Evolutionary conservation across 2,888 invertebrate species (phyloP), one percentile per base, ranked within the genome.

Genomic region (Melieria crassipennis): DNA sequence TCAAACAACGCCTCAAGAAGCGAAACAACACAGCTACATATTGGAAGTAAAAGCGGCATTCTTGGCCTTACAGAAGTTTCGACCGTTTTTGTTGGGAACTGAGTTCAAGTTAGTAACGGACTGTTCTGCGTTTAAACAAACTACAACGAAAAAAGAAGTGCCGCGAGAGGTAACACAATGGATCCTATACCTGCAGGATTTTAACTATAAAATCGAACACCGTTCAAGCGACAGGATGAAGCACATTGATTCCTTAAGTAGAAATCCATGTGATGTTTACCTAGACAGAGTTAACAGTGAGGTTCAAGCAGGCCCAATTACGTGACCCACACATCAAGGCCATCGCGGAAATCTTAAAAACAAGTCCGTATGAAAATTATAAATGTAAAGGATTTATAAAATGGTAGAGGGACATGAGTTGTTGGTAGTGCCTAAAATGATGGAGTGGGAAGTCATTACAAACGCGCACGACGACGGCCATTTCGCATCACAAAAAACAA

Each of bases 61-160:
- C 78, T 80, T 60, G 75, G 74, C 4, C 71, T 78, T n/a, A n/a
- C 76, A 77, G 50, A 81, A 79, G 60, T 81, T 79, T 65, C 66
- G 79, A 0, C 71, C 78, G 50, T 81, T 79, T 77, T 75, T 78
- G 3, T 50, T 80, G 5, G 77, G 75, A 13, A 65, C 69, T 1
- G n/a, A 58, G 16, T 77, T 75, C 56, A 70, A 66, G 11, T 30
- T 72, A 48, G 71, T 75, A 4, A 75, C 74, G 7, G 76, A 77
- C 56, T 77, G 75, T 64, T 56, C 66, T 11, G 75, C 76, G 2
- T 57, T 30, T 30, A 70, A 69, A 56, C 71, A 71, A 16, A 75
- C 77, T 63, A 60, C 72, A 66, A 72, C 30, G 42, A 76, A 75
- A 48, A 73, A 67, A 65, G 75, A 78, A 61, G 57, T 76, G 13